Percentiles rank a stretch among this genome's conserved stretches.
These are phyloP conservation scores for Andrena dorsata DNA, from an alignment of 2,888 invertebrate species.

Conservation along the genomic window DNA sequence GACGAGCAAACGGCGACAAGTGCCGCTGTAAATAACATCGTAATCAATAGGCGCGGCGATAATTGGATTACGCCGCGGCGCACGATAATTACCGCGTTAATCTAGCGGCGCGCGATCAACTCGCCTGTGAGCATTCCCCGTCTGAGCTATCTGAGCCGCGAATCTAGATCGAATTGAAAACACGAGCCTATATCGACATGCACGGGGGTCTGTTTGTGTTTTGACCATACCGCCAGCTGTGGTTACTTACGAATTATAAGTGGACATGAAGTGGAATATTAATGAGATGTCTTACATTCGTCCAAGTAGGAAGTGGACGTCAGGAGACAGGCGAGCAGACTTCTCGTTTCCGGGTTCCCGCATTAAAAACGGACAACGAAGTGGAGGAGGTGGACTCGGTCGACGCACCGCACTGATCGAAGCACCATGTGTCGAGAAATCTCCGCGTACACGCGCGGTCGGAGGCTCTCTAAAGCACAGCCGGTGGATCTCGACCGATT, in stretches of 20 bases:
- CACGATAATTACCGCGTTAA: slow-evolving; percentile 35
- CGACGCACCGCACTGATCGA: slow-evolving; percentile 58
- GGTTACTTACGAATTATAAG: background rate
- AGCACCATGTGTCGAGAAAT: slow-evolving; percentile 59
- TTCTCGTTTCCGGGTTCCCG: slow-evolving; percentile 35
- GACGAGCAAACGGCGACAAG: slow-evolving; percentile 26
- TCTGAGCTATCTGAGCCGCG: background rate
- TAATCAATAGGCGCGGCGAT: slow-evolving; percentile 48
- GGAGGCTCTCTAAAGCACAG: slow-evolving; percentile 58
- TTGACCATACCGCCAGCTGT: background rate
- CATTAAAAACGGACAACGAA: slow-evolving; percentile 30
- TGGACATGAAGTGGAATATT: background rate
- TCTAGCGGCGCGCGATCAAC: background rate
- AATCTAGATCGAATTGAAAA: background rate
- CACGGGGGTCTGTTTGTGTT: background rate
- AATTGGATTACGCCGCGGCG: slow-evolving; percentile 45
- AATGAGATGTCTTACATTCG: slow-evolving; percentile 41
- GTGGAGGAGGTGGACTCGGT: slow-evolving; percentile 10
- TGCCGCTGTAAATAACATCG: slow-evolving; percentile 50
- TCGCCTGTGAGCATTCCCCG: too few species aligned
- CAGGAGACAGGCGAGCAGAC: background rate
- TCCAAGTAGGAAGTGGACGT: slow-evolving; percentile 18
- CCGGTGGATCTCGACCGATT: slow-evolving; percentile 55
- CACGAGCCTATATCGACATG: background rate
- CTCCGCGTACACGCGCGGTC: slow-evolving; percentile 63